Percentiles rank a stretch among this genome's conserved stretches.
Evolutionary conservation across 2,797 vertebrate species (phyloP).

Genomic region (Apogon talboti): DNA sequence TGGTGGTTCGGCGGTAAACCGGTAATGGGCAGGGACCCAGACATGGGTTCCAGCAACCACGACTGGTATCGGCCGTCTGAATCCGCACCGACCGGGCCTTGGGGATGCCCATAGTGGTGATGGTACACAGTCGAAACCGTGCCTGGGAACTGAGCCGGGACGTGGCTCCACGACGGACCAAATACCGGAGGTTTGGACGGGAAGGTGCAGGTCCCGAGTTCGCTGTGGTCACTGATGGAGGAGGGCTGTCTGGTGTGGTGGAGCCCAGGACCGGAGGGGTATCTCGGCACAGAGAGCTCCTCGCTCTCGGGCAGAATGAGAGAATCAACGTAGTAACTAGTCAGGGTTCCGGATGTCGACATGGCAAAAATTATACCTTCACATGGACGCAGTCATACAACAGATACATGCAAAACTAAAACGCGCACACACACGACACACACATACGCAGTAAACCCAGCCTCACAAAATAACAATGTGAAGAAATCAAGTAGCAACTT

Average conservation of each 20-base stretch:
- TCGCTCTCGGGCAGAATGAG: constrained; percentile 93
- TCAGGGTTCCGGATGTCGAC: constrained; percentile 95
- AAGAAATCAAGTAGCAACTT: constrained; percentile 95
- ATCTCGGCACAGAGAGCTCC: constrained; percentile 89
- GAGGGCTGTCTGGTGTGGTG: constrained; percentile 86
- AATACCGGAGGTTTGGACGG: constrained; percentile 91
- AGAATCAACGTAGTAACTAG: constrained; percentile 96
- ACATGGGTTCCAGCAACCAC: constrained; percentile 93
- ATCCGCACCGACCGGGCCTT: constrained; percentile 86
- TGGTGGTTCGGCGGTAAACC: constrained; percentile 91
- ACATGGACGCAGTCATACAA: constrained; percentile 76
- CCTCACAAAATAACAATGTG: constrained; percentile 95
- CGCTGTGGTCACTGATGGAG: constrained; percentile 87
- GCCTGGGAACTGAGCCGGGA: constrained; percentile 88
- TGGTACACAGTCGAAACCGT: constrained; percentile 89
- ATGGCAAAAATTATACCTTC: constrained; percentile 82
- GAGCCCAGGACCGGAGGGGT: constrained; percentile 86
- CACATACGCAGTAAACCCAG: constrained; percentile 79
- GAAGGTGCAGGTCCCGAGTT: constrained; percentile 91
- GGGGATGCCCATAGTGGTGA: constrained; percentile 90
- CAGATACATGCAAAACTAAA: constrained; percentile 72
- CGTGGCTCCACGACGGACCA: constrained; percentile 91
- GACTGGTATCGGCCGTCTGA: constrained; percentile 94
- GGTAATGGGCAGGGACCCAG: constrained; percentile 91
- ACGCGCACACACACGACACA: constrained; percentile 63